Evolutionary conservation across 2,113 vertebrate species (phyloP).

Genomic region (Ictalurus punctatus): DNA sequence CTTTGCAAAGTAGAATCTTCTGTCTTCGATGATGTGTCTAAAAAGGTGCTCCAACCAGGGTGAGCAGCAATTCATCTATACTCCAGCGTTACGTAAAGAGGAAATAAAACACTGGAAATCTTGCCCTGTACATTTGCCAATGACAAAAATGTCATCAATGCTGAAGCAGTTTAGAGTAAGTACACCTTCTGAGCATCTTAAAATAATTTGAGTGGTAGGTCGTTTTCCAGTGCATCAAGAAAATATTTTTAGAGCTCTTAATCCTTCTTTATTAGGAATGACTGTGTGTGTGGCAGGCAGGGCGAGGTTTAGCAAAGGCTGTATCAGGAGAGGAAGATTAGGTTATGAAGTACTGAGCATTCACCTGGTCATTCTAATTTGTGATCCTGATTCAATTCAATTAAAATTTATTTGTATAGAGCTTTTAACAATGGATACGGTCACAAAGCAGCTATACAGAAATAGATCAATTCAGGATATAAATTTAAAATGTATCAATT

Average conservation of each 20-base stretch:
- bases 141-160: neutral
- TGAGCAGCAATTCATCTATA: neutral
- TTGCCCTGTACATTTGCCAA: neutral
- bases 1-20: neutral
- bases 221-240: neutral
- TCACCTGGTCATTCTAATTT: neutral
- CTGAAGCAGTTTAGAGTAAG: neutral
- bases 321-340: neutral
- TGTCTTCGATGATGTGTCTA: neutral
- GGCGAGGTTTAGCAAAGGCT: neutral
- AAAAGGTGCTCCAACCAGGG: neutral
- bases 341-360: neutral
- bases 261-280: neutral
- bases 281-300: neutral
- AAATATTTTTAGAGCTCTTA: neutral
- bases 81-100: neutral
- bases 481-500: too few relatives aligned
- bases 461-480: too few relatives aligned
- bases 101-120: neutral
- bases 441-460: too few relatives aligned
- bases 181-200: neutral
- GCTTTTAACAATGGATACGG: too few relatives aligned
- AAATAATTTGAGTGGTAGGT: neutral
- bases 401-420: too few relatives aligned
- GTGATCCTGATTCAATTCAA: neutral